Evolutionary conservation across 2,797 vertebrate species (phyloP).

Genomic region (Myiothlypis coronata): DNA sequence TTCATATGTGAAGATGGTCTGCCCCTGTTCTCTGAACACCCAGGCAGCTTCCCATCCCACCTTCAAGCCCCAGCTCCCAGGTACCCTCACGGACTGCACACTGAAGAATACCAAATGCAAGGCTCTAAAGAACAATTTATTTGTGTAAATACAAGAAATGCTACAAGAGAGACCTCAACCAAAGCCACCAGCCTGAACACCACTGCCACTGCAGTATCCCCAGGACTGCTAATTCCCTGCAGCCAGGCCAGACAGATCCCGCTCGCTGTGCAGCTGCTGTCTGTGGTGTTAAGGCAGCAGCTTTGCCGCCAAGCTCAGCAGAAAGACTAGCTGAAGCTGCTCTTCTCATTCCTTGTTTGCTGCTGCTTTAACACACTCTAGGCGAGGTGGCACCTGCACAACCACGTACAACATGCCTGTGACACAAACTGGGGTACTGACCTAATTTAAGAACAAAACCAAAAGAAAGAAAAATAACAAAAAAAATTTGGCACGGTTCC

Average conservation of each 20-base stretch:
- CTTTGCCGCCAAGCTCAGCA: rapidly evolving
- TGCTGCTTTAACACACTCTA: neutral
- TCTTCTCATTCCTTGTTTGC: neutral
- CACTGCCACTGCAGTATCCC: neutral
- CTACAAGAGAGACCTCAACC: neutral
- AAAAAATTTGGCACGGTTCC: neutral
- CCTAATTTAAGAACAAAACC: neutral
- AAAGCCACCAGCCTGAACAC: neutral
- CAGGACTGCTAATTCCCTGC: neutral
- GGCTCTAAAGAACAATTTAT: neutral
- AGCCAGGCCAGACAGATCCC: rapidly evolving
- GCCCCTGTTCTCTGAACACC: neutral
- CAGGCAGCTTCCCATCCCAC: neutral
- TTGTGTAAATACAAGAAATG: neutral
- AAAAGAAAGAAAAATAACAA: neutral
- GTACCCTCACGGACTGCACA: neutral
- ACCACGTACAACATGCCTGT: rapidly evolving
- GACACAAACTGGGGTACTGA: neutral
- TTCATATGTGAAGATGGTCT: neutral
- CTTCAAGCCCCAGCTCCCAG: neutral
- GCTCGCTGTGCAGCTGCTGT: rapidly evolving
- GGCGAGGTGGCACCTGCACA: neutral
- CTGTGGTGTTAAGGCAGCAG: neutral
- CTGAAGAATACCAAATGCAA: neutral
- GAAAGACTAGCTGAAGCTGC: neutral